Conservation (phyloP, 2,888 invertebrate species). For the Eristalinus aeneus region DNA sequence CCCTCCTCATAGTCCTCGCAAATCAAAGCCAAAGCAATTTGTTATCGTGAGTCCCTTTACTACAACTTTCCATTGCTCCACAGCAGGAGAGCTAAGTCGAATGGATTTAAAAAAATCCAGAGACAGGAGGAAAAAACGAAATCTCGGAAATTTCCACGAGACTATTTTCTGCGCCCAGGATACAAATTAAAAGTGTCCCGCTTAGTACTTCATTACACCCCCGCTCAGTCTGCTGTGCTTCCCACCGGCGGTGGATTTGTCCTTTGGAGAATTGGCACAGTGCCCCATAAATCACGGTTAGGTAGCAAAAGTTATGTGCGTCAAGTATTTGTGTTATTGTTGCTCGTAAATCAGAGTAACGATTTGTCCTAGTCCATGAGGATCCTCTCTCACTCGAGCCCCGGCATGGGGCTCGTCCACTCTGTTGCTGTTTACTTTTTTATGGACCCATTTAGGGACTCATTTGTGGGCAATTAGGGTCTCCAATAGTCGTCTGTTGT, state of each 20-base stretch:
- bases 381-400: not conserved
- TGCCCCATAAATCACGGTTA: conserved; percentile 68
- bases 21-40: conserved; percentile 27
- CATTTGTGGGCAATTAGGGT: conserved; percentile 67
- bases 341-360: conserved; percentile 69
- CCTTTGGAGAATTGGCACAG: conserved; percentile 42
- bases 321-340: conserved; percentile 68
- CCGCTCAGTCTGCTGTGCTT: not conserved
- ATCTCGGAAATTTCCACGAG: conserved; percentile 28
- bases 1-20: not conserved
- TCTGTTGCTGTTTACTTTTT: conserved; percentile 45
- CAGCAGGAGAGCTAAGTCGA: not conserved
- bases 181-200: conserved; percentile 67
- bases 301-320: conserved; percentile 62
- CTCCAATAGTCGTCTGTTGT: conserved; percentile 7
- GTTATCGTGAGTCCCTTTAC: conserved; percentile 61
- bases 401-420: not conserved
- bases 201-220: conserved; percentile 5
- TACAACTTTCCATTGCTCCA: conserved; percentile 34
- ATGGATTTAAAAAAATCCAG: not conserved
- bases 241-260: not conserved
- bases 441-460: conserved; percentile 55
- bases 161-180: conserved; percentile 52
- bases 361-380: conserved; percentile 39
- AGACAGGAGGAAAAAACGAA: not conserved